Conservation (phyloP, 2,113 vertebrate genomes). For the Microtus richardsoni region DNA sequence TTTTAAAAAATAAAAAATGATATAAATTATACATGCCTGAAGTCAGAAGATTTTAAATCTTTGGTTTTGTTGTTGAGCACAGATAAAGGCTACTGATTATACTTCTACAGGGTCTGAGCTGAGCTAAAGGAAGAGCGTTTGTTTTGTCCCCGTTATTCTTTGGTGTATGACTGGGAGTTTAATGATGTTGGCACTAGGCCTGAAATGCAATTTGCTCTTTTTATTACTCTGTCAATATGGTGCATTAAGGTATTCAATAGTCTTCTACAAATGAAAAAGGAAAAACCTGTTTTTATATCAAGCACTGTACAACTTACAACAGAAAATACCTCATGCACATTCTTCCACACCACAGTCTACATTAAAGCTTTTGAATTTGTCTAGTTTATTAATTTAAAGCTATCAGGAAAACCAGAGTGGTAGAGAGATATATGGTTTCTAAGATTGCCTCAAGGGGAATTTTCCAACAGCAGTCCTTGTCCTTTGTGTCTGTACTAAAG, state of each 20-base stretch:
- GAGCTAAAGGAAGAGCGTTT: conserved; percentile 74
- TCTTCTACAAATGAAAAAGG: conserved; percentile 83
- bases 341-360: conserved; percentile 75
- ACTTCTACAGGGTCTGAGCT: conserved; percentile 45
- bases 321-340: conserved; percentile 83
- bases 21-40: neutral
- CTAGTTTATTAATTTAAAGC: conserved; percentile 86
- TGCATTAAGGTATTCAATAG: conserved; percentile 87
- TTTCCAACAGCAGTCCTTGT: conserved; percentile 52
- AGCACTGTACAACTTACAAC: conserved; percentile 81
- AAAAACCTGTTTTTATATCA: conserved; percentile 80
- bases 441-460: conserved; percentile 67
- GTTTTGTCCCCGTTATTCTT: conserved; percentile 80
- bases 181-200: conserved; percentile 87
- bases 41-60: neutral
- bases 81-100: conserved; percentile 17
- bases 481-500: conserved; percentile 41
- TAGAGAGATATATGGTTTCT: conserved; percentile 70
- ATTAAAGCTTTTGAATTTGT: conserved; percentile 85
- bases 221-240: conserved; percentile 90
- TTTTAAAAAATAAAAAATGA: neutral
- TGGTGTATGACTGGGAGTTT: conserved; percentile 82
- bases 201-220: conserved; percentile 89
- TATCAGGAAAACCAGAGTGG: conserved; percentile 83
- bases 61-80: neutral